Conservation (phyloP, 2,888 invertebrate genomes). For the Atrina japonica region DNA sequence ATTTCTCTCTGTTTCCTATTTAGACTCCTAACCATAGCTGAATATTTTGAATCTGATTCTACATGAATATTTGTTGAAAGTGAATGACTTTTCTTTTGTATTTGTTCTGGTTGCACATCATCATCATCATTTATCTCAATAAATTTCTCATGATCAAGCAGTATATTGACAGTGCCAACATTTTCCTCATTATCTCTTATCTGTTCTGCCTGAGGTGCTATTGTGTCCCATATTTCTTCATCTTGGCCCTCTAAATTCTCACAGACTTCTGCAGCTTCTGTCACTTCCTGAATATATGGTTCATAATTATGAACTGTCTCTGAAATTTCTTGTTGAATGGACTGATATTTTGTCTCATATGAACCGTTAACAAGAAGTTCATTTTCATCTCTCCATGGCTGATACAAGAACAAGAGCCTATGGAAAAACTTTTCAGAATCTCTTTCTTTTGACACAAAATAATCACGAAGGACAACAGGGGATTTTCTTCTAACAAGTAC, state of each 20-base stretch:
- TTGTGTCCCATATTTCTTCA: constrained; percentile 41
- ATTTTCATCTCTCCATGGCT: constrained; percentile 18
- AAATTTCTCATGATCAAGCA: constrained; percentile 3
- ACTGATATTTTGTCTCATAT: constrained; percentile 1
- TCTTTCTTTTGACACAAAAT: background rate
- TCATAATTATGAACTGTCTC: background rate
- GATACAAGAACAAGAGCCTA: constrained; percentile 1
- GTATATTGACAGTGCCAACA: constrained; percentile 5
- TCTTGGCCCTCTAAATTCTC: background rate
- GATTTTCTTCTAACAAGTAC: background rate
- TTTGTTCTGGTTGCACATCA: background rate
- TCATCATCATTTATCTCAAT: no score
- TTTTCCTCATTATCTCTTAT: constrained; percentile 5
- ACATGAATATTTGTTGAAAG: background rate
- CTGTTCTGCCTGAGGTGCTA: constrained; percentile 39
- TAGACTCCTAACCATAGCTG: constrained; percentile 17
- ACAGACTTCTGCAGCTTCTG: background rate
- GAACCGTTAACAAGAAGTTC: background rate
- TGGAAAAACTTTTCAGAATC: constrained; percentile 8
- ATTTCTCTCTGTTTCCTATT: constrained; percentile 24
- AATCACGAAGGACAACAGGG: background rate
- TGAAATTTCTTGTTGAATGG: background rate
- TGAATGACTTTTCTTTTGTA: background rate
- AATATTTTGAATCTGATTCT: background rate
- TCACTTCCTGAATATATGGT: background rate